Evolutionary conservation across 35 echinoderm and acorn worm species (phyloP).

Genomic region (Eucidaris tribuloides): DNA sequence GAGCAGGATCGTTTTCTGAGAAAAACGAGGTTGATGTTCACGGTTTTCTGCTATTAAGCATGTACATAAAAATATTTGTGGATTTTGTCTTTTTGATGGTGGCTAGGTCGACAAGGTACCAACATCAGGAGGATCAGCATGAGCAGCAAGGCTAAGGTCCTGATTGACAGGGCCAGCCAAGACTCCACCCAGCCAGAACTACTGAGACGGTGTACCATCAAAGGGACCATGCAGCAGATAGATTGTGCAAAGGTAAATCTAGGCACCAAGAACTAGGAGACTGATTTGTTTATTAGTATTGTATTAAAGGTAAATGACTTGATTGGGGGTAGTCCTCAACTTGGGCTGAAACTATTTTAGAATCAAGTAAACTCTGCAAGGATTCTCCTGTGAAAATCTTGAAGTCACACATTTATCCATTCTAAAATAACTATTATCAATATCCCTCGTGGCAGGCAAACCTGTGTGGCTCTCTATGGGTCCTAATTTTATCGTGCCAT

Average conservation of each 20-base stretch:
- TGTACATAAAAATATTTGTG: not conserved
- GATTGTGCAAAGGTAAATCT: conserved; percentile 62
- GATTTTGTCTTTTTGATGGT: not conserved
- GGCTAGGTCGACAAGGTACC: conserved; percentile 58
- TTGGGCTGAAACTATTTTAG: too few species aligned
- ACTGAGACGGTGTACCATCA: conserved; percentile 50
- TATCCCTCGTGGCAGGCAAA: too few species aligned
- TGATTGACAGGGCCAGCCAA: conserved; percentile 48
- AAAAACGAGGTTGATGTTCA: not conserved
- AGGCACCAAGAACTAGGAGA: not conserved
- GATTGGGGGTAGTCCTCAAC: too few species aligned
- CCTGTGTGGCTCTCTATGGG: too few species aligned
- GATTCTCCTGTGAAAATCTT: too few species aligned
- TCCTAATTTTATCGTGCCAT: too few species aligned
- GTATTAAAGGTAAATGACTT: too few species aligned
- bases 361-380: too few species aligned
- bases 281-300: not conserved
- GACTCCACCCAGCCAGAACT: conserved; percentile 23
- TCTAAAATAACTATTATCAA: too few species aligned
- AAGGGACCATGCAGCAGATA: conserved; percentile 73
- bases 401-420: too few species aligned
- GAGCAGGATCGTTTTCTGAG: not conserved
- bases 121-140: conserved; percentile 80
- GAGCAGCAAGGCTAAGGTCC: conserved; percentile 59
- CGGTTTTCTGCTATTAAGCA: not conserved